Evolutionary conservation across 2,113 vertebrate species (phyloP).

Genomic region (Hymenochirus boettgeri): DNA sequence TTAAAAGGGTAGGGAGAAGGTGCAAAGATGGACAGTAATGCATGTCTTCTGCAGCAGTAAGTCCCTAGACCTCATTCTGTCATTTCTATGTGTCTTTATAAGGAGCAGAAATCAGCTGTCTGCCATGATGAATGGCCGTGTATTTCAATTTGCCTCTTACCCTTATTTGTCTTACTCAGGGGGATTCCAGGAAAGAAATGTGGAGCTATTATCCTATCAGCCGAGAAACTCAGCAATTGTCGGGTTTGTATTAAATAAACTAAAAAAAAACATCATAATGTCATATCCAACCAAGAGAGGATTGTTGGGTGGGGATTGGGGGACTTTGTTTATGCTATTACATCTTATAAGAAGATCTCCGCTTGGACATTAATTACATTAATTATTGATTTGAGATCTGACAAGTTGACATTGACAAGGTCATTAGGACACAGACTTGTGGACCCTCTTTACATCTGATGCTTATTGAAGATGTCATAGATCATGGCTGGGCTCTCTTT

Average conservation of each 20-base stretch:
- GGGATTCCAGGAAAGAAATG: slow-evolving; percentile 76
- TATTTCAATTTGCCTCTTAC: slow-evolving; percentile 9
- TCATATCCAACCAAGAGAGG: neutral
- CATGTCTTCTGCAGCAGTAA: slow-evolving; percentile 43
- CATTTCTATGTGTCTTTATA: slow-evolving; percentile 34
- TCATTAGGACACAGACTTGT: too few relatives aligned
- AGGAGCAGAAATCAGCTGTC: slow-evolving; percentile 27
- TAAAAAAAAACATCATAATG: neutral
- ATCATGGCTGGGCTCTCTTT: too few relatives aligned
- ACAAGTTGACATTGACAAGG: too few relatives aligned
- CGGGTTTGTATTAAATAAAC: slow-evolving; percentile 59
- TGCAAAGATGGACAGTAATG: slow-evolving; percentile 29
- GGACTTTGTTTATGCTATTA: too few relatives aligned
- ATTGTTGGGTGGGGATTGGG: neutral
- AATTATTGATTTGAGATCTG: too few relatives aligned
- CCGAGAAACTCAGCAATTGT: slow-evolving; percentile 78
- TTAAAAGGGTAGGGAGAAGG: slow-evolving; percentile 15
- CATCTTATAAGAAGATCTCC: too few relatives aligned
- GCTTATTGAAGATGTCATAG: too few relatives aligned
- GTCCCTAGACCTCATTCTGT: slow-evolving; percentile 45
- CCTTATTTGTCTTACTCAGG: slow-evolving; percentile 47
- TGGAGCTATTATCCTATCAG: slow-evolving; percentile 69
- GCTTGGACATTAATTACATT: too few relatives aligned
- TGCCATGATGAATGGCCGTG: slow-evolving; percentile 35
- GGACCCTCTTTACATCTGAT: too few relatives aligned